A percentile compares a stretch with the other conserved stretches of the same genome.
Evolutionary conservation across 1,140 invertebrate species (phyloP).

Genomic region (Achroia grisella): DNA sequence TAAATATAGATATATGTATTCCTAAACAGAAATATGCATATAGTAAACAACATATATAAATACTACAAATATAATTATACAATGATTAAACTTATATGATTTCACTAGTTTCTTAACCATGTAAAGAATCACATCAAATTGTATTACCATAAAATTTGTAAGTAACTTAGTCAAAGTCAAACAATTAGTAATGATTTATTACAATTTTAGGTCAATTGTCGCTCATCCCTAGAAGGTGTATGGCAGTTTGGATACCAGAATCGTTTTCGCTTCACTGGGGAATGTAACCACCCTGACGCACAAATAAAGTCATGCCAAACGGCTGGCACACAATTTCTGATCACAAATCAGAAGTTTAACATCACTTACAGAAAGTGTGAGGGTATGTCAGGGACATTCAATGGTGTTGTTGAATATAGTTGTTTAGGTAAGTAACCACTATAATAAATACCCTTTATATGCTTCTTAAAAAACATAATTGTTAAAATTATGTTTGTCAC

Average conservation of each 20-base stretch:
- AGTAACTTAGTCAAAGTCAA: background rate
- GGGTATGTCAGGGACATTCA: conserved; percentile 87
- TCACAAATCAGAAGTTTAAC: conserved; percentile 97
- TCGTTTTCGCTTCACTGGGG: conserved; percentile 91
- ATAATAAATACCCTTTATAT: too few relatives aligned
- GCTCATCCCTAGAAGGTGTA: conserved; percentile 93
- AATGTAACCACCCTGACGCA: conserved; percentile 90
- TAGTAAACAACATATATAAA: too few relatives aligned
- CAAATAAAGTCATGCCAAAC: conserved; percentile 95
- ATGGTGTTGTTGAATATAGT: conserved; percentile 93
- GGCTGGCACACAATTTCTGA: conserved; percentile 95
- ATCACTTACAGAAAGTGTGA: conserved; percentile 94
- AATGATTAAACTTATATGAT: too few relatives aligned
- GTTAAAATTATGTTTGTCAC: too few relatives aligned
- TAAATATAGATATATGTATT: too few relatives aligned
- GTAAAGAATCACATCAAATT: too few relatives aligned
- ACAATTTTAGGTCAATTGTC: conserved; percentile 83
- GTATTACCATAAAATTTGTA: background rate
- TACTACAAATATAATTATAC: too few relatives aligned
- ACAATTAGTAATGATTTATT: background rate
- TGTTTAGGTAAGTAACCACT: conserved; percentile 82
- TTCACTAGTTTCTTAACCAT: too few relatives aligned
- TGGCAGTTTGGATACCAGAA: conserved; percentile 97
- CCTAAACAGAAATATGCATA: too few relatives aligned
- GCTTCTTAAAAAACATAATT: too few relatives aligned